Evolutionary conservation across 2,888 invertebrate species (phyloP).

Genomic region (Ellobium chinense): DNA sequence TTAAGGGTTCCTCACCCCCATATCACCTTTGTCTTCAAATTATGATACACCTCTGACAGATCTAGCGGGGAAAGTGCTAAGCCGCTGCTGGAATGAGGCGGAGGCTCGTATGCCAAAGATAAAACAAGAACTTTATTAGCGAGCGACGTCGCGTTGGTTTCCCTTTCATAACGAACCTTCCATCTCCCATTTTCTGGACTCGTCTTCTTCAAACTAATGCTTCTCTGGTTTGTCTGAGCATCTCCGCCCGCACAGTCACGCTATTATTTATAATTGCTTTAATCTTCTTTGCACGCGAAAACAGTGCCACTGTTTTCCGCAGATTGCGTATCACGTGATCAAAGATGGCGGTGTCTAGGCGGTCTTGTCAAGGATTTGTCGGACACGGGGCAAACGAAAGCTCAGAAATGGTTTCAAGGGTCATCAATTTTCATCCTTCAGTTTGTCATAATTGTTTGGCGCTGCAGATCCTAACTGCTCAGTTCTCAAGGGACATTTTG

Average conservation of each 20-base stretch:
- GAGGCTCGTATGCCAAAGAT: slow-evolving; percentile 12
- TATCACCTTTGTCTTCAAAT: no score
- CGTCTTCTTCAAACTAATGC: not conserved
- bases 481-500: no score
- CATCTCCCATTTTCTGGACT: slow-evolving; percentile 20
- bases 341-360: not conserved
- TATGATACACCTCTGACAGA: not conserved
- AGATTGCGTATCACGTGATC: slow-evolving; percentile 39
- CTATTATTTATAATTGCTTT: slow-evolving; percentile 32
- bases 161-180: not conserved
- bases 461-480: no score
- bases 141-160: not conserved
- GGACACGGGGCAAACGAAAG: not conserved
- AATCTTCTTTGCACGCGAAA: slow-evolving; percentile 8
- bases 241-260: not conserved
- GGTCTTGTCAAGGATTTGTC: slow-evolving; percentile 8
- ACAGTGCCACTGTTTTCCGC: slow-evolving; percentile 4
- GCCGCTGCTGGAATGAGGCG: not conserved
- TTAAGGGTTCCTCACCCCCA: no score
- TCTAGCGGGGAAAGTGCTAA: not conserved
- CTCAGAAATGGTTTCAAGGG: no score
- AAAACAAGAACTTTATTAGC: slow-evolving; percentile 7
- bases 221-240: not conserved
- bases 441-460: no score
- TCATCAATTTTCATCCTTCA: no score